Base-by-base conservation (phyloP, 2,888 invertebrate genomes). In the Drosophila niveifrons region DNA sequence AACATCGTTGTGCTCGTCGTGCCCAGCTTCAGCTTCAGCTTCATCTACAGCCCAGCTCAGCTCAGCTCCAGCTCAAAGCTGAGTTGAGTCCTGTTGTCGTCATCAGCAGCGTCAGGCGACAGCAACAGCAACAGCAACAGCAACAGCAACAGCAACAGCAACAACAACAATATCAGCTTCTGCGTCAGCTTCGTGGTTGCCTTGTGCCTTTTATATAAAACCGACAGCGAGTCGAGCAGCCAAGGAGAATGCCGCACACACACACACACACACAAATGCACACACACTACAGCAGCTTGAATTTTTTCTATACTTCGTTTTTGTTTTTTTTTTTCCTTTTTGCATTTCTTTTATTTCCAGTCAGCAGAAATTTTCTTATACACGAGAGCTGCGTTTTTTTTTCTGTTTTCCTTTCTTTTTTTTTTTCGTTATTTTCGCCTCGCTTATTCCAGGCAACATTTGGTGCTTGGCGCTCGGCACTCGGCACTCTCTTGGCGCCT, bases 311-410 rank as follows among this genome's bases (percentile, higher is more conserved):
- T 50, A 62, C 47, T 64, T 51, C 51, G 34, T 51, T 59, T 66
- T 34, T 18, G 55, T 47, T 46, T 67, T 70, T 31, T 31, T 31
- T 31, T 72, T 58, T 53, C 41, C 72, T 80, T 88, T 65, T 59
- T 63, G 58, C 72, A 70, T 77, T 78, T 72, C 72, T 76, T 83
- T 88, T 82, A 76, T 84, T 81, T 85, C 65, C 78, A 80, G 82
- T 73, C 77, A 86, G 81, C 82, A 82, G 78, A 76, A 82, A 82
- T 78, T 78, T 82, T 75, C 75, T 86, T 84, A 72, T 78, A 76
- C 86, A 85, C 80, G 65, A 78, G 64, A 76, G 66, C 83, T 80
- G 70, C 75, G 80, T 73, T 48, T 68, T 46, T 47, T 58, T 70
- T 64, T 47, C 46, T 2, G 2, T 15, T 52, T 13, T 65, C 41